Evolutionary conservation across 2,797 vertebrate genomes (phyloP).

Genomic region (Glyptemys insculpta): DNA sequence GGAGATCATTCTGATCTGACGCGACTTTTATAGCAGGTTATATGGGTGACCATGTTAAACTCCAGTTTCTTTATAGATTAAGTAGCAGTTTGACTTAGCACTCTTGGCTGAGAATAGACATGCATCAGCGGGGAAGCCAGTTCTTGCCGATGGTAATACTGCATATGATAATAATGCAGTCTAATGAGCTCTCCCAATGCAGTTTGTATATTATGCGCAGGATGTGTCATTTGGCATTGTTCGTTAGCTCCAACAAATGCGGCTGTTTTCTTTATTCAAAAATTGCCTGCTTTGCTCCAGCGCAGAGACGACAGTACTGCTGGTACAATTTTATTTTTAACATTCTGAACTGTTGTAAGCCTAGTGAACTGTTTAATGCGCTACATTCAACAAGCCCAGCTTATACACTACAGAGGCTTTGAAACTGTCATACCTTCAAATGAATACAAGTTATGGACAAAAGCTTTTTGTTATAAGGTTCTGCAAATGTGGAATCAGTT

Average conservation of each 20-base stretch:
- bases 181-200: constrained; percentile 47
- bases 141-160: constrained; percentile 23
- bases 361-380: constrained; percentile 75
- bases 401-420: constrained; percentile 46
- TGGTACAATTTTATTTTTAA: constrained; percentile 70
- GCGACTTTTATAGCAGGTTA: neutral
- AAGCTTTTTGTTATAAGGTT: constrained; percentile 48
- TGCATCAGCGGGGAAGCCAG: neutral
- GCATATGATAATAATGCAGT: constrained; percentile 36
- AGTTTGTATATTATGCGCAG: neutral
- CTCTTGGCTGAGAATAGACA: neutral
- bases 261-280: constrained; percentile 59
- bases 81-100: neutral
- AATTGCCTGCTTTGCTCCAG: constrained; percentile 29
- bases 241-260: constrained; percentile 55
- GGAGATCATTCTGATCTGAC: neutral
- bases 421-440: constrained; percentile 60
- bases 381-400: constrained; percentile 50
- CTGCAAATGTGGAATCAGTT: constrained; percentile 22
- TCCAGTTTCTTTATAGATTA: neutral
- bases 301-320: constrained; percentile 7
- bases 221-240: constrained; percentile 42
- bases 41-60: neutral
- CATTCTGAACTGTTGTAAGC: constrained; percentile 68
- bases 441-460: constrained; percentile 62